Conservation (phyloP, 2,888 invertebrate genomes). For the Periphyllus acericola region DNA sequence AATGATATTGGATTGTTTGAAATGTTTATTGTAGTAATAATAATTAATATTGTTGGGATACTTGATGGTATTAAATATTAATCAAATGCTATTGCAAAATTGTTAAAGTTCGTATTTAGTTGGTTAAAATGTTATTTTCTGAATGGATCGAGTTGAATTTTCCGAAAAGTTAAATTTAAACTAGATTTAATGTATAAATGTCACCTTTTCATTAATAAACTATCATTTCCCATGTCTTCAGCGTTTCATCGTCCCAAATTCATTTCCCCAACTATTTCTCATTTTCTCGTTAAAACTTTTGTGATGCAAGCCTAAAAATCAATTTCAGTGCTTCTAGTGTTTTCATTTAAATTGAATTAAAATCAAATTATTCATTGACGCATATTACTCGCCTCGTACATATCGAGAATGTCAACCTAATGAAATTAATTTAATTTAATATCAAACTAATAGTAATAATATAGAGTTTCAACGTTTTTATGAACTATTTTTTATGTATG, state of each 20-base stretch:
- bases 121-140: neutral
- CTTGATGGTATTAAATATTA: neutral
- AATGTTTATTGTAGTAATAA: neutral
- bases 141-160: neutral
- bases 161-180: neutral
- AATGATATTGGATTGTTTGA: neutral
- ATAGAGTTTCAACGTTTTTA: neutral
- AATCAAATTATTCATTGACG: neutral
- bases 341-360: constrained; percentile 40
- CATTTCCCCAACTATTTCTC: constrained; percentile 10
- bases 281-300: constrained; percentile 30
- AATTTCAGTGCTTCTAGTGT: neutral
- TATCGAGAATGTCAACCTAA: neutral
- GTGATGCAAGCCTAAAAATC: neutral
- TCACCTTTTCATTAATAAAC: neutral
- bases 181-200: neutral
- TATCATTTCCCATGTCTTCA: neutral
- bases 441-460: constrained; percentile 11
- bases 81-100: neutral
- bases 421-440: constrained; percentile 15
- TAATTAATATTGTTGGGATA: neutral
- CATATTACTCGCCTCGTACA: neutral
- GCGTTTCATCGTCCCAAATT: neutral
- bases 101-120: neutral
- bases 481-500: neutral